Evolutionary conservation across 2,888 invertebrate genomes (phyloP).

Genomic region (Cephalotes varians): DNA sequence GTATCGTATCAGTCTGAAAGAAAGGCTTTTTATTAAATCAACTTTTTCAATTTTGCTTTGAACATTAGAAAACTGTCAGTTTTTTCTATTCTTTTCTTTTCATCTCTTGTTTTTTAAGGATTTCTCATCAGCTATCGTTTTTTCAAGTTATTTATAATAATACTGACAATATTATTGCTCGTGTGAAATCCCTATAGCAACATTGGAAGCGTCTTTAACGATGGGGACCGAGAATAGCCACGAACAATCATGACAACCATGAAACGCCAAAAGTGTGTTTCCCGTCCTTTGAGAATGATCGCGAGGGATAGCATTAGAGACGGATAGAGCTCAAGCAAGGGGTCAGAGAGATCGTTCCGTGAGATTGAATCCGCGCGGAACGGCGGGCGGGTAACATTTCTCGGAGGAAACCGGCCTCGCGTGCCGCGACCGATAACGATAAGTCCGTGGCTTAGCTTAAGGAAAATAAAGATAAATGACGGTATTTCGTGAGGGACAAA

Average conservation of each 20-base stretch:
- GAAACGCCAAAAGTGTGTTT: slow-evolving; percentile 56
- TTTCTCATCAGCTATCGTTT: no score
- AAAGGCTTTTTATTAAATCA: no score
- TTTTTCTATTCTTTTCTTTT: no score
- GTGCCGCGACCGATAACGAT: slow-evolving; percentile 68
- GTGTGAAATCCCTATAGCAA: neutral
- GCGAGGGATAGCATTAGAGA: slow-evolving; percentile 12
- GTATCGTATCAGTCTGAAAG: no score
- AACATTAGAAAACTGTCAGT: no score
- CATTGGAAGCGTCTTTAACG: slow-evolving; percentile 10
- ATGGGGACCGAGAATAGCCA: neutral
- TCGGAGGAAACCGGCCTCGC: slow-evolving; percentile 56
- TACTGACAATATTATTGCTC: no score
- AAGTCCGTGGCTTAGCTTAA: slow-evolving; percentile 71
- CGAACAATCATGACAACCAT: slow-evolving; percentile 29
- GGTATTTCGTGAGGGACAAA: slow-evolving; percentile 71
- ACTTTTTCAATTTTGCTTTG: no score
- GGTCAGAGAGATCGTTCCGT: slow-evolving; percentile 54
- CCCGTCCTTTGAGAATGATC: slow-evolving; percentile 29
- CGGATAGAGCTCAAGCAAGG: neutral
- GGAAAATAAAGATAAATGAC: slow-evolving; percentile 75
- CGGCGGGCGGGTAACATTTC: slow-evolving; percentile 38
- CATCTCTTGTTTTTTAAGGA: no score
- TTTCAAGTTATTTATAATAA: no score
- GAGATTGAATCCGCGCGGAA: slow-evolving; percentile 65